Conservation (phyloP, 2,113 vertebrate species). For the Cephalopholis sonnerati region DNA sequence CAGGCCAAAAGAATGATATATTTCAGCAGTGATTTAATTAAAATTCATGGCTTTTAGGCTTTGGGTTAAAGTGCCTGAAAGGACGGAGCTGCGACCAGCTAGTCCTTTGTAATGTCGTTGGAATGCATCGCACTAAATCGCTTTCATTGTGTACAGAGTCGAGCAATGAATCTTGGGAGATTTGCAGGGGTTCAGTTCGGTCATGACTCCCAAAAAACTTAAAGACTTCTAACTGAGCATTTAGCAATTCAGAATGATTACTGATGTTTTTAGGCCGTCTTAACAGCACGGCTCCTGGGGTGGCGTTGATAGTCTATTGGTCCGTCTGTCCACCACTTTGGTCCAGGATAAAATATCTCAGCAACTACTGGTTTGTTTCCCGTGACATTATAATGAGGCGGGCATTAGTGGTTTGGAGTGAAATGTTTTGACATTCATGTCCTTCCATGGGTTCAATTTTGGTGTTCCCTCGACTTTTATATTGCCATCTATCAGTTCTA, state of each 20-base stretch:
- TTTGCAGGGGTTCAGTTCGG: slow-evolving; percentile 17
- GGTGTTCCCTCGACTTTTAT: background rate
- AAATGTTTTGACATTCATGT: background rate
- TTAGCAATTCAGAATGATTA: background rate
- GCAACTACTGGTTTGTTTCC: background rate
- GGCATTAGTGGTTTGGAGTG: too few species aligned
- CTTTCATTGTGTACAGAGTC: slow-evolving; percentile 39
- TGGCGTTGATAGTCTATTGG: background rate
- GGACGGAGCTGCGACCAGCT: slow-evolving; percentile 7
- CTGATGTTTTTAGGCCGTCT: background rate
- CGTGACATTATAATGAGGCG: background rate
- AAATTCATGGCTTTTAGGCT: slow-evolving; percentile 54
- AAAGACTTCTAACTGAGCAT: slow-evolving; percentile 1
- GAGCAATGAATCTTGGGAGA: slow-evolving; percentile 26
- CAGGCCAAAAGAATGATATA: slow-evolving; percentile 34
- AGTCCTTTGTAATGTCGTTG: slow-evolving; percentile 45
- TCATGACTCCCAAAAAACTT: slow-evolving; percentile 3
- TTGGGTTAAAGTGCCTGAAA: slow-evolving; percentile 32
- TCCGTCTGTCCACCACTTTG: too few species aligned
- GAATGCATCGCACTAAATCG: slow-evolving; percentile 56
- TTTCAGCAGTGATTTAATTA: slow-evolving; percentile 52
- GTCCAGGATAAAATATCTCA: background rate
- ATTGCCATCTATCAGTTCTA: background rate
- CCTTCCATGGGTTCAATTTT: too few species aligned
- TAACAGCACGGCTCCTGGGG: background rate